Evolutionary conservation across 1,140 invertebrate genomes (phyloP), one percentile per base, ranked within the genome.

Genomic region (Bacillus rossius): DNA sequence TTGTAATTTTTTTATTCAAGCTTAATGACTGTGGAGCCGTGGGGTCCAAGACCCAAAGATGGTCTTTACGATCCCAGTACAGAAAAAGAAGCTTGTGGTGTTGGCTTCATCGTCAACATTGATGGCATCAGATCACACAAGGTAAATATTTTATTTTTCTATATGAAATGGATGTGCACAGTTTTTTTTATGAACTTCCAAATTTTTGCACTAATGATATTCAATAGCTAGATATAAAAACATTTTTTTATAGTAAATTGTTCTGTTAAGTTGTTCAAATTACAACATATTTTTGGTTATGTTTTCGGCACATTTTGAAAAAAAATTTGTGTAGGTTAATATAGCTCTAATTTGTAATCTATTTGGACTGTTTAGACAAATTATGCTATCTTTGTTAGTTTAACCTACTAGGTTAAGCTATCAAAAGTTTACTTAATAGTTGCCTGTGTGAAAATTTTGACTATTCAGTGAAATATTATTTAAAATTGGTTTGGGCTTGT

Each of bases 21-120:
- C 45, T 41, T 48, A 13, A 50, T 50, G 43, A 53, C 50, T 40
- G 19, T 25, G 7, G 54, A 42, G 19, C 49, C 61, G 29, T 77
- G 73, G 76, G 72, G 70, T 59, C 75, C 74, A 57, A 80, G 79
- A 8, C 68, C 69, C 42, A 75, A 78, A 64, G 83, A 90, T 80
- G 94, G 94, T 73, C 84, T 99, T 62, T 99, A 99, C 78, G 91
- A 97, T 78, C 95, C 96, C 43, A 81, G 82, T 63, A 85, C 89
- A 69, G 96, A 99, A 78, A 90, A 88, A 69, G 96, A 98, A 73
- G 94, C 96, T 60, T 99, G 97, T 71, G 97, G 97, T 60, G 97
- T 99, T 68, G 97, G 97, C 62, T 99, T 98, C 77, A 94, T 99
- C 64, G 96, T 97, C 66, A 91, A 92, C 73, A 98, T 99, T 74